A percentile compares a stretch with the other conserved stretches of the same genome.
These are phyloP conservation scores for Halichoerus grypus DNA, from an alignment of 2,113 vertebrate genomes.

Conservation along the genomic window DNA sequence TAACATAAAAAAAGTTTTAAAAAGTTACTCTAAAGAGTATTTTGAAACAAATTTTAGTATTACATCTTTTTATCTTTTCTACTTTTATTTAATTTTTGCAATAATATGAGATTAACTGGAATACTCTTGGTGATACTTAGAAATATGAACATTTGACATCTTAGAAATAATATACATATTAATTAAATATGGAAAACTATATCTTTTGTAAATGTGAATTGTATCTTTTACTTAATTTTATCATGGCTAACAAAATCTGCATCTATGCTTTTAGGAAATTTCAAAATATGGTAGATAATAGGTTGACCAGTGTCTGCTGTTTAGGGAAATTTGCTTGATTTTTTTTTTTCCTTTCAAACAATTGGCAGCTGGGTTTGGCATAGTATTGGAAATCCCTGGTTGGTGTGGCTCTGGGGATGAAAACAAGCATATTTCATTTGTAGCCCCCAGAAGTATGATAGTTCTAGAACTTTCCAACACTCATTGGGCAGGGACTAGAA, in stretches of 20 bases:
- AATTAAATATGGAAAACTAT: neutral
- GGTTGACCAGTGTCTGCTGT: neutral
- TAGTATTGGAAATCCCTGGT: neutral
- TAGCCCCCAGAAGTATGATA: neutral
- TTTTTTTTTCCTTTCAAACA: neutral
- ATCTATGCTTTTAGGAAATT: neutral
- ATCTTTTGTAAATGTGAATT: neutral
- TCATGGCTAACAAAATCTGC: neutral
- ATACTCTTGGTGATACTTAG: neutral
- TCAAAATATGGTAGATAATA: neutral
- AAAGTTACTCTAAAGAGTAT: neutral
- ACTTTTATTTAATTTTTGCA: conserved; percentile 4
- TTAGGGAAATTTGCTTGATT: neutral
- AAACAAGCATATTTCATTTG: neutral
- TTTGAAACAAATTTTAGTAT: neutral
- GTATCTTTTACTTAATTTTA: neutral
- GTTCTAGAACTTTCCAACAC: neutral
- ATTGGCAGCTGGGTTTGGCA: neutral
- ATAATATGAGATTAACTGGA: neutral
- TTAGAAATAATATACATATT: neutral
- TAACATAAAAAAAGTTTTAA: neutral
- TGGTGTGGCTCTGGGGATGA: neutral
- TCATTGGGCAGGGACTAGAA: neutral
- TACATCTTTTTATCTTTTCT: neutral
- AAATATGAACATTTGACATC: neutral